Evolutionary conservation across 2,888 invertebrate genomes (phyloP), one percentile per base, ranked within the genome.

Genomic region (Thereva unica): DNA sequence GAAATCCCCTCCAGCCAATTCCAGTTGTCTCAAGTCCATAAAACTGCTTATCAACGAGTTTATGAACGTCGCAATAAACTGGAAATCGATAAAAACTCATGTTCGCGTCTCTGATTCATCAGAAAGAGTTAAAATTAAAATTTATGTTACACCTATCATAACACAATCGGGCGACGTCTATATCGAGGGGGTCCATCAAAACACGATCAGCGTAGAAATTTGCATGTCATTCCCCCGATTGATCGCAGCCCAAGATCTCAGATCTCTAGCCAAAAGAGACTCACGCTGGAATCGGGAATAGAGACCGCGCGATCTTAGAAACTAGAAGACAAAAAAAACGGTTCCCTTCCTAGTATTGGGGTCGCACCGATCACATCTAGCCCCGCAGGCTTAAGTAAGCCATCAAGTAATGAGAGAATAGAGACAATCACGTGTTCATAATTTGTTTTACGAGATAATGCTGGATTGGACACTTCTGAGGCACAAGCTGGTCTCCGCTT

Each of bases 221-320:
- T 47, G 59, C 59, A 47, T 59, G 59, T 59, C 59, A 59, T 59
- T 37, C 12, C 35, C 34, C 47, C n/a, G 9, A 47, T 9, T 10
- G 40, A n/a, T 54, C 34, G 6, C 10, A 8, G 9, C 12, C n/a
- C 47, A 44, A 47, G 10, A 34, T 35, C 34, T 35, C 8, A 59
- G 37, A 40, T 10, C 45, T 4, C 4, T 5, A 34, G 34, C 12
- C 3, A 55, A 55, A 55, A 41, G 12, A 10, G 55, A 4, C 10
- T 23, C 23, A 41, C 23, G 40, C 23, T 40, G 38, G 38, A 12
- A 38, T 41, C 6, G 10, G 23, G 40, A 55, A 42, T 41, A 23
- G 23, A 23, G n/a, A n/a, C n/a, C n/a, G 41, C 38, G 10, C 23
- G 45, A 10, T 35, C 41, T 44, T 56, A 56, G 23, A 23, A 23